These are phyloP conservation scores for Serrognathus titanus DNA, from an alignment of 2,888 invertebrate genomes.

Conservation along the genomic window DNA sequence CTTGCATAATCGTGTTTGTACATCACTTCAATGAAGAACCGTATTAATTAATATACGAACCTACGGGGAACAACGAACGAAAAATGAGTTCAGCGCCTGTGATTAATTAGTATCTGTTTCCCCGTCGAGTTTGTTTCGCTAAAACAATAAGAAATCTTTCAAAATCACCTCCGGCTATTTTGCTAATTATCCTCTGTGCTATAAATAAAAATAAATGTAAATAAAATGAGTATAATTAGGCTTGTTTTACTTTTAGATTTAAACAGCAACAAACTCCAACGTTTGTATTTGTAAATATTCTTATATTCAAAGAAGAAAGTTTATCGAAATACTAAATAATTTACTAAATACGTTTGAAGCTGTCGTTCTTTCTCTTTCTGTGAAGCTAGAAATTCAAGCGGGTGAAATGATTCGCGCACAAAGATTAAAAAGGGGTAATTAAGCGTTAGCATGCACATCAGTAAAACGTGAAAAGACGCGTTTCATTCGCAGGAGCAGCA, in stretches of 20 bases:
- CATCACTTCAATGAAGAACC: neutral
- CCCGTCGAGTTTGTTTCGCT: neutral
- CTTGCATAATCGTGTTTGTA: neutral
- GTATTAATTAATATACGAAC: neutral
- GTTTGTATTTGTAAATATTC: too few relatives aligned
- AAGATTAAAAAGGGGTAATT: slow-evolving; percentile 24
- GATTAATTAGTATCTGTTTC: slow-evolving; percentile 1
- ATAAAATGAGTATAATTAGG: neutral
- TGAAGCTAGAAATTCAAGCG: slow-evolving; percentile 10
- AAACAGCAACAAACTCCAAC: too few relatives aligned
- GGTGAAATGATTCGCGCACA: slow-evolving; percentile 19
- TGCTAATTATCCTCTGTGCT: neutral
- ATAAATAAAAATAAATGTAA: neutral
- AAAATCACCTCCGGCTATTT: neutral
- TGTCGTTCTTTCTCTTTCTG: too few relatives aligned
- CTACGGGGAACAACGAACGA: neutral
- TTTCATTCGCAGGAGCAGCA: slow-evolving; percentile 7
- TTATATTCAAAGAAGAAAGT: too few relatives aligned
- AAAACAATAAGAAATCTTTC: slow-evolving; percentile 1
- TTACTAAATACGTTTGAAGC: too few relatives aligned
- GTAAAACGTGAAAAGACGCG: slow-evolving; percentile 15
- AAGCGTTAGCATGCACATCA: slow-evolving; percentile 17
- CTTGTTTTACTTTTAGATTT: too few relatives aligned
- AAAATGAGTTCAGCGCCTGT: neutral
- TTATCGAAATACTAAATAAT: too few relatives aligned